phyloP scores from a whole-genome alignment of 1,140 invertebrate species.

The Pachypeltis micranthus region DNA sequence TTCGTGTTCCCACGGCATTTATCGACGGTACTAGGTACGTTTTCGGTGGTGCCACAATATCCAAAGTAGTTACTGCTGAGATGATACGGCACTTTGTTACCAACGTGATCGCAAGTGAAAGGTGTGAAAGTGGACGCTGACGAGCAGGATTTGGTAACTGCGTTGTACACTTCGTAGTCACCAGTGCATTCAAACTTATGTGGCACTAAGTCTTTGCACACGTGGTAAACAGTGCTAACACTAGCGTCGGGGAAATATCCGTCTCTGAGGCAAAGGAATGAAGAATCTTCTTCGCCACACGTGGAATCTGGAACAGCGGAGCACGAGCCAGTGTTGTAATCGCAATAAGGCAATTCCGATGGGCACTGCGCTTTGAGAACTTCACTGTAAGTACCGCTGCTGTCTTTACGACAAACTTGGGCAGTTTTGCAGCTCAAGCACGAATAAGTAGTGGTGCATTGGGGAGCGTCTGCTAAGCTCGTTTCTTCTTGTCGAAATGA shows the following conservation, averaged over 20 bases:
- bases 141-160: background rate
- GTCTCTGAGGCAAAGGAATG: constrained; percentile 17
- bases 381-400: background rate
- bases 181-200: background rate
- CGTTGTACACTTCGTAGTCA: constrained; percentile 1
- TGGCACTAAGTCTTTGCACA: background rate
- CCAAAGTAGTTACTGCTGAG: background rate
- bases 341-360: constrained; percentile 1
- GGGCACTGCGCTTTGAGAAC: background rate
- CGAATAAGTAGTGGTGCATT: background rate
- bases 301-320: background rate
- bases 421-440: constrained; percentile 13
- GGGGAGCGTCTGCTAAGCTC: too few species aligned
- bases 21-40: background rate
- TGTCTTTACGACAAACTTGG: background rate
- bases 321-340: constrained; percentile 16
- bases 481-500: too few species aligned
- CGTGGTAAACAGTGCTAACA: constrained; percentile 9
- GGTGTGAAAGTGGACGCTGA: background rate
- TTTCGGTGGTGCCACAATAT: background rate
- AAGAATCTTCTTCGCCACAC: background rate
- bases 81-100: background rate
- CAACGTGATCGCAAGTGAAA: background rate
- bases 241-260: constrained; percentile 16
- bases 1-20: constrained; percentile 8